Evolutionary conservation across 2,888 invertebrate species (phyloP).

Genomic region (Drosophila gaucha): DNA sequence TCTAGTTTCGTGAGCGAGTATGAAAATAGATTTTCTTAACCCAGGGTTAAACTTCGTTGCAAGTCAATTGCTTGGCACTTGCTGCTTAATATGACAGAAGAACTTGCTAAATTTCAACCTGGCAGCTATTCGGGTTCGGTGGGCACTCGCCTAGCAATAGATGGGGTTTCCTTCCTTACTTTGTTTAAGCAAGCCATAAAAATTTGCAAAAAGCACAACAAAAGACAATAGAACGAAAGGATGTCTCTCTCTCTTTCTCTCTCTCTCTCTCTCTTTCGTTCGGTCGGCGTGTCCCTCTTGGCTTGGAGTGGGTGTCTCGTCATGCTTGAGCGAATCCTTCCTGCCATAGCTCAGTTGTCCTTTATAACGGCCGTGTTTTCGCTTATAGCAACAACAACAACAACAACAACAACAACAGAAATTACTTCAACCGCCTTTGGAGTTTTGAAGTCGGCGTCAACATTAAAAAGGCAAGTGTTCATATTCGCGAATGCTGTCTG

Average conservation of each 20-base stretch:
- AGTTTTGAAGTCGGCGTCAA: constrained; percentile 43
- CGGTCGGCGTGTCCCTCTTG: too few species aligned
- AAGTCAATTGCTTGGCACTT: constrained; percentile 6
- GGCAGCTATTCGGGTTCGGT: neutral
- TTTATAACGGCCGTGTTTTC: constrained; percentile 26
- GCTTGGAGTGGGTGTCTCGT: constrained; percentile 53
- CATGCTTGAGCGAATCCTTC: constrained; percentile 74
- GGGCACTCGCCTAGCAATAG: neutral
- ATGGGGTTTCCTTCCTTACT: constrained; percentile 41
- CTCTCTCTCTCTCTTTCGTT: neutral
- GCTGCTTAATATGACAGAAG: constrained; percentile 1
- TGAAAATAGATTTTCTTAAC: neutral
- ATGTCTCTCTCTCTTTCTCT: neutral
- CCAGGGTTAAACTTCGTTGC: too few species aligned
- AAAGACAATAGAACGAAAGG: constrained; percentile 46
- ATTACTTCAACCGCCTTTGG: constrained; percentile 39
- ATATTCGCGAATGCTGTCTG: constrained; percentile 35
- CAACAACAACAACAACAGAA: neutral
- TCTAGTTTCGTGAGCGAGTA: neutral
- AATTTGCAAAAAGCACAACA: constrained; percentile 65
- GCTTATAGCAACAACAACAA: neutral
- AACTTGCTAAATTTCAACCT: neutral
- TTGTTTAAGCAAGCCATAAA: constrained; percentile 80
- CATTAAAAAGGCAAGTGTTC: constrained; percentile 53
- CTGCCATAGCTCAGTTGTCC: constrained; percentile 21